Percentiles rank a stretch among this genome's conserved stretches.
Conservation (phyloP, 1,140 invertebrate genomes). For the Sarcophaga peregrina region DNA sequence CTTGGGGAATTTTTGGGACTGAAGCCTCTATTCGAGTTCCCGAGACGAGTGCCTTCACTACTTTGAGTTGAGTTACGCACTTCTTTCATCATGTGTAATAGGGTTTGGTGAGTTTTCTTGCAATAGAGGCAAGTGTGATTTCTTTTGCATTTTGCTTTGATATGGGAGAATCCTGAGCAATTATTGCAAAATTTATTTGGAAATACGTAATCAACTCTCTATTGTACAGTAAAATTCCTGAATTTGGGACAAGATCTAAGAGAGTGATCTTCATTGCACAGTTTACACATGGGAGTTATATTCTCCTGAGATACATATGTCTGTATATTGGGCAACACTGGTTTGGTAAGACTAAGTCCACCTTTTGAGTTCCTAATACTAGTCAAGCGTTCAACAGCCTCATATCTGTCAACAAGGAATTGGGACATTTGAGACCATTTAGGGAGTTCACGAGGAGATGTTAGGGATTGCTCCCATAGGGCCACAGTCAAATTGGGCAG, state of each 20-base stretch:
- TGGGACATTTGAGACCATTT: constrained; percentile 4
- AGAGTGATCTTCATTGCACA: constrained; percentile 1
- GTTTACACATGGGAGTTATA: neutral
- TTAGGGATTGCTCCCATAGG: constrained; percentile 35
- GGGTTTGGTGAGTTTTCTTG: neutral
- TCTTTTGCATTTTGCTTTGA: neutral
- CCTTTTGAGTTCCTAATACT: neutral
- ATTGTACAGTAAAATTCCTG: too few relatives aligned
- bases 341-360: neutral
- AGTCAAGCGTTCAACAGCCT: neutral
- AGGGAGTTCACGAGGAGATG: neutral
- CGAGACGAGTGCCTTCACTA: neutral
- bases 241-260: neutral
- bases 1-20: neutral
- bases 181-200: neutral
- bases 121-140: neutral
- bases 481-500: constrained; percentile 10
- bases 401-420: constrained; percentile 17
- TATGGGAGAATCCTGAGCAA: neutral
- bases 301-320: neutral
- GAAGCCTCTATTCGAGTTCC: neutral
- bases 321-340: neutral
- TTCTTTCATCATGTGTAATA: neutral
- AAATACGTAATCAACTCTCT: too few relatives aligned
- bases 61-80: neutral